phyloP scores from a whole-genome alignment of 2,113 vertebrate species.

The Cepphus grylle region DNA sequence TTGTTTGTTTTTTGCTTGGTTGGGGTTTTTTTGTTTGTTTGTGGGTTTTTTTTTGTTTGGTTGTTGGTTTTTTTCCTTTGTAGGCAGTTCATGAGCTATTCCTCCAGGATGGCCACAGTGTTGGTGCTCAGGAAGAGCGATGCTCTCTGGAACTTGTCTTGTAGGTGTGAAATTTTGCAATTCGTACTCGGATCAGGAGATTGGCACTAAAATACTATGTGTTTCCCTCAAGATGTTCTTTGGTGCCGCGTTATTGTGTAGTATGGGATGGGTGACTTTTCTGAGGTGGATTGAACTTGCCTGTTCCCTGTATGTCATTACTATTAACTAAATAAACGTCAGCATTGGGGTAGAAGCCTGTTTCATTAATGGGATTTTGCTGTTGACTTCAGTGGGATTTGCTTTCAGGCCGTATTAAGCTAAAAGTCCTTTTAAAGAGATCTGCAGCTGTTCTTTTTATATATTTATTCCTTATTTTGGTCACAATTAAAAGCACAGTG shows the following conservation, averaged over 20 bases:
- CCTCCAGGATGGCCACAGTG: too few species aligned
- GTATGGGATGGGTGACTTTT: background rate
- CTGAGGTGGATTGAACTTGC: background rate
- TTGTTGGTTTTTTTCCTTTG: background rate
- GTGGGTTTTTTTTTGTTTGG: too few species aligned
- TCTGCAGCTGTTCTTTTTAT: background rate
- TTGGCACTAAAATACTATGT: background rate
- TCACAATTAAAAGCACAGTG: background rate
- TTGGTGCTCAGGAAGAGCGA: background rate
- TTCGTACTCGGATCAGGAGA: accelerated
- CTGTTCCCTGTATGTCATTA: background rate
- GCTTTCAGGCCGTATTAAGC: background rate
- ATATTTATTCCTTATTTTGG: background rate
- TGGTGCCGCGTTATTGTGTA: accelerated
- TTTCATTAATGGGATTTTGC: background rate
- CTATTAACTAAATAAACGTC: background rate
- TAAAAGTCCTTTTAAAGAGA: background rate
- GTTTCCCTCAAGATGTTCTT: background rate
- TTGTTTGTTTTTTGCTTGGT: background rate
- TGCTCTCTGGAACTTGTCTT: background rate
- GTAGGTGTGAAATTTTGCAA: background rate
- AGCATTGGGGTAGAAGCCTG: background rate
- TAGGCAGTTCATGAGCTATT: background rate
- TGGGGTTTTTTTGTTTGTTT: too few species aligned
- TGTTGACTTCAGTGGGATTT: background rate